Evolutionary conservation across 2,113 vertebrate species (phyloP).

Genomic region (Sorex araneus): DNA sequence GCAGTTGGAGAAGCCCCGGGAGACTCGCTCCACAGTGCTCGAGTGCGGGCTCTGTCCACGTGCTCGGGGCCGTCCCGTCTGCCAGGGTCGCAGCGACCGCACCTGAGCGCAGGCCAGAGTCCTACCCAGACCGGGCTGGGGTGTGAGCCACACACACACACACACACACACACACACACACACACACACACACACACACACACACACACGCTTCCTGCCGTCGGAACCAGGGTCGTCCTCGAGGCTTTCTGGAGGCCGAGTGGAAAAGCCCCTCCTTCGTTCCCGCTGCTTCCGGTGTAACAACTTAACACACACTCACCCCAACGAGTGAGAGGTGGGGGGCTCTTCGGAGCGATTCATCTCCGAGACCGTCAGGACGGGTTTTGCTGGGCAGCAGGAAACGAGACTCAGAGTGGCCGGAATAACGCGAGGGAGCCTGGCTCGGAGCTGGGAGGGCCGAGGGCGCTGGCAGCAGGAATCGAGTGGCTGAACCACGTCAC

Average conservation of each 20-base stretch:
- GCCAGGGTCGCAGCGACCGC: not conserved
- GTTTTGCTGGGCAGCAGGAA: not conserved
- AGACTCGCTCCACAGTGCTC: too few relatives aligned
- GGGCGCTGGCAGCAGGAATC: not conserved
- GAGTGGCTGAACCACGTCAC: slow-evolving; percentile 8
- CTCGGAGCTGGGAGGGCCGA: not conserved
- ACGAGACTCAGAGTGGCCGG: not conserved
- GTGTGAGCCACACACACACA: too few relatives aligned
- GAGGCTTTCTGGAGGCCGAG: not conserved
- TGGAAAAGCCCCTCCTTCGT: not conserved
- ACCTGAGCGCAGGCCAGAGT: not conserved
- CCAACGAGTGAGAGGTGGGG: not conserved
- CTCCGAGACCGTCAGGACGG: not conserved
- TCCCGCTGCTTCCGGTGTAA: not conserved
- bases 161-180: too few relatives aligned
- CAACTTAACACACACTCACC: not conserved
- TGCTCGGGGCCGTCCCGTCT: not conserved
- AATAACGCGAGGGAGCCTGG: not conserved
- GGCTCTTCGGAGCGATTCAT: not conserved
- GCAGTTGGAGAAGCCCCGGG: not conserved
- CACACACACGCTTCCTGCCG: not conserved
- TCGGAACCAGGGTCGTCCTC: too few relatives aligned
- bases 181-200: too few relatives aligned
- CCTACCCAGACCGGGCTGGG: not conserved
- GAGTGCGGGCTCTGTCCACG: not conserved